Base-by-base conservation (phyloP, 2,797 vertebrate species). In the Propithecus deckenii region DNA sequence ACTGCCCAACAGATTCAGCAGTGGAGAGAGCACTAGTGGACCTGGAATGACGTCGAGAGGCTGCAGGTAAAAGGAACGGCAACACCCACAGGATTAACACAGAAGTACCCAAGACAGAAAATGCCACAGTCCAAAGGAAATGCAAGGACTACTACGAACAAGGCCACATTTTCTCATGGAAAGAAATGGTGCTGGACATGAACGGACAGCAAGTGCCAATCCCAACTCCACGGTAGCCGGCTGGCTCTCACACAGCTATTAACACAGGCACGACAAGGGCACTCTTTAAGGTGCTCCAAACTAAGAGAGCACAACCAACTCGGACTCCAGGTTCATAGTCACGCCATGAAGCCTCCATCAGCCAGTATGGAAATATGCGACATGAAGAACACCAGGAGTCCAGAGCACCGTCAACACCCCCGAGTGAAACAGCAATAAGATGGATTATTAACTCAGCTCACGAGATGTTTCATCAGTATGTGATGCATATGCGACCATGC, bases 11-110 rank as follows among this genome's bases (percentile, higher is more conserved):
- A 98, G 99, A 99, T 98, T 99, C 99, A 97, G 99, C 99, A 98
- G 99, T 99, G 99, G 99, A 99, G 98, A 99, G 99, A 98, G 99
- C 99, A 97, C 99, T 99, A 99, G 99, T 99, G 98, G 99, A 99
- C 98, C 99, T 99, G 99, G 99, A 99, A 99, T 99, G 99, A 98
- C 99, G 99, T 99, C 99, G 99, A 99, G 99, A 99, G 98, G 99
- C 99, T 99, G 99, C 98, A 99, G 99, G 98, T 99, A 99, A 99
- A 99, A 99, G 99, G 99, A 99, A 99, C 98, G 99, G 99, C 98
- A 97, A 99, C 98, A 99, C 98, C 99, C 99, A 98, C 96, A 98
- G 98, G 97, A 98, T 99, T 99, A 99, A 99, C 99, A 99, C 98
- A 99, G 97, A 98, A 98, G 97, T 98, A 98, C 98, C 98, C 41